Base-by-base conservation (phyloP, 2,888 invertebrate species). In the Asteroscopus sphinx region DNA sequence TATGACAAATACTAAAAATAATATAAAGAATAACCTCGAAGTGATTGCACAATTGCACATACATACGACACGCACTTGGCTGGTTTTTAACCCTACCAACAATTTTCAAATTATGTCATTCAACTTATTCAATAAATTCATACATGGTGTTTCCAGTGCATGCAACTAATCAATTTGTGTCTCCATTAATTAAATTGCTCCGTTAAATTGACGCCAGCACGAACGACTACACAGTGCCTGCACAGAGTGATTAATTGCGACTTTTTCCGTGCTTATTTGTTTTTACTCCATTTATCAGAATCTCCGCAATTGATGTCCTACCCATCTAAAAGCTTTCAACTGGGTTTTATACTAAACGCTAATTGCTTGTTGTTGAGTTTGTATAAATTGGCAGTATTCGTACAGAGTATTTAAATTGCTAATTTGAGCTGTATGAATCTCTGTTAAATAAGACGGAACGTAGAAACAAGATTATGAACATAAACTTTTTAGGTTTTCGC, bases 81-180 rank as follows among this genome's bases (percentile, higher is more conserved):
- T n/a, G n/a, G n/a, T n/a, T n/a, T n/a, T n/a, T n/a, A 26, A 26
- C 26, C 8, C 6, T 26, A 26, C 7, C 26, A 26, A 26, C 26
- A n/a, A n/a, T n/a, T n/a, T 8, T 26, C 26, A 7, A 26, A 4
- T 3, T n/a, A 11, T n/a, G 4, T 21, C 4, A 30, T 35, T 15
- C 11, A 11, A 30, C 2, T 21, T n/a, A 30, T 35, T 15, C 11
- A 0, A 36, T 25, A 25, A 25, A 25, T 12, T 52, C 21, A 21
- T 21, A 21, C 4, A 37, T 52, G 30, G 16, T 39, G 36, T 39
- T 68, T 37, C 30, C 28, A 58, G 28, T 35, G 25, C 57, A 60
- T 82, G 77, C 76, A 76, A 80, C 72, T 51, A 49, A 74, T 71
- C 74, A 76, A 80, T 82, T 78, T 76, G 77, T 69, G 64, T 73